These are phyloP conservation scores for Agrypnus murinus DNA, from an alignment of 2,888 invertebrate species.

Conservation along the genomic window DNA sequence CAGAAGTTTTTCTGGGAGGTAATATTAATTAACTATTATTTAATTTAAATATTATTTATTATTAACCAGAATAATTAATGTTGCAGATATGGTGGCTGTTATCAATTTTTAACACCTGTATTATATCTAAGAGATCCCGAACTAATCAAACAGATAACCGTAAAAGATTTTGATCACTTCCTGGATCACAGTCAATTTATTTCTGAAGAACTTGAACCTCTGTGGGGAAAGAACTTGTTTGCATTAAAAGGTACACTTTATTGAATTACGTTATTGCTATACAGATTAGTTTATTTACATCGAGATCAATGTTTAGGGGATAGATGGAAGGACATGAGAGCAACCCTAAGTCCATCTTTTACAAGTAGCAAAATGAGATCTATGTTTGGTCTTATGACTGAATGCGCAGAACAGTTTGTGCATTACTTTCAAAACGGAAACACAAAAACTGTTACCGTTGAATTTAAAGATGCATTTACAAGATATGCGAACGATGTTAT, in stretches of 20 bases:
- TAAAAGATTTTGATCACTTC: constrained; percentile 69
- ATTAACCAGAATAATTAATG: too few species aligned
- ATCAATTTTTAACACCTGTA: constrained; percentile 66
- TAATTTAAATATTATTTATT: too few species aligned
- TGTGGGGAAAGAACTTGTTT: constrained; percentile 71
- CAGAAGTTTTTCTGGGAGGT: too few species aligned
- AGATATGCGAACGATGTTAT: constrained; percentile 73
- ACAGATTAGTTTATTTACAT: neutral
- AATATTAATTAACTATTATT: too few species aligned
- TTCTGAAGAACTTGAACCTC: constrained; percentile 68
- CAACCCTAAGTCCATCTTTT: constrained; percentile 63
- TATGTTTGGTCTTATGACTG: constrained; percentile 60
- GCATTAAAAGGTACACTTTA: constrained; percentile 25
- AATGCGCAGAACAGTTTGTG: constrained; percentile 58
- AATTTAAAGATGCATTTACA: constrained; percentile 70
- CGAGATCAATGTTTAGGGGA: constrained; percentile 53
- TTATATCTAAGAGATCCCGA: constrained; percentile 75
- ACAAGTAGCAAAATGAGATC: constrained; percentile 63
- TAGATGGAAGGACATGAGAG: constrained; percentile 62
- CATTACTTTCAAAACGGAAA: constrained; percentile 51
- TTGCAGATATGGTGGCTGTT: constrained; percentile 57
- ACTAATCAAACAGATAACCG: constrained; percentile 74
- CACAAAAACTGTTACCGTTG: constrained; percentile 57
- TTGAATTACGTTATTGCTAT: too few species aligned
- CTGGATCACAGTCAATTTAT: constrained; percentile 48